Base-by-base conservation (phyloP, 2,797 vertebrate genomes). In the Halcyon smyrnensis region DNA sequence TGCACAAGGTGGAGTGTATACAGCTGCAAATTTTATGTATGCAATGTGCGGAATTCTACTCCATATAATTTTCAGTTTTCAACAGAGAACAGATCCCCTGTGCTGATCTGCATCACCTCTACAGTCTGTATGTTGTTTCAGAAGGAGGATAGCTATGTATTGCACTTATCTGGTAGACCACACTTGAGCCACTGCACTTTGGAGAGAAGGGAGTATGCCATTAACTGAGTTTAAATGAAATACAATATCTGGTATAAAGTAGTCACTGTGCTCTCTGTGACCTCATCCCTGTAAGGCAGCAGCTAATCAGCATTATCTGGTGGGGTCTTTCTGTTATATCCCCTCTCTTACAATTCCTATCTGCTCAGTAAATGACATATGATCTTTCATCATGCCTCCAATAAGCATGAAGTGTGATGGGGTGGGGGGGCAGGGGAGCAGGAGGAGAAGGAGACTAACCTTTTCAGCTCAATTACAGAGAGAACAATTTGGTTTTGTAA, bases 401-500 rank as follows among this genome's bases (percentile, higher is more conserved):
- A 43, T 57, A 85, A 78, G n/a, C 71, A 76, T 51, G 70, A 94
- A 84, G 63, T 89, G 17, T 85, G 14, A 48, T 15, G 43, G 36
- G 32, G 9, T 32, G n/a, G 60, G 12, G 62, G 6, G 28, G 27
- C 12, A 12, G 18, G 16, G 8, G 37, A 10, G 20, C 12, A 79
- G 64, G 51, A 87, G 59, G 36, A 85, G 71, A 87, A 74, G 30
- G 13, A 89, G 37, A 75, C 65, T 95, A 97, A 97, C 78, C 83
- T 97, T 97, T 97, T 71, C 70, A 81, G 83, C 75, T 95, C 70
- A 45, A 96, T 96, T 96, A 73, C 71, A 96, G 80, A 93, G 78
- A 87, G 70, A 94, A 95, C 89, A 93, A 94, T 97, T 97, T 97
- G 93, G 75, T 97, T 97, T 96, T 85, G 71, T 94, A 97, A 97